Conservation (phyloP, 2,797 vertebrate species). For the Cryptoprocta ferox region DNA sequence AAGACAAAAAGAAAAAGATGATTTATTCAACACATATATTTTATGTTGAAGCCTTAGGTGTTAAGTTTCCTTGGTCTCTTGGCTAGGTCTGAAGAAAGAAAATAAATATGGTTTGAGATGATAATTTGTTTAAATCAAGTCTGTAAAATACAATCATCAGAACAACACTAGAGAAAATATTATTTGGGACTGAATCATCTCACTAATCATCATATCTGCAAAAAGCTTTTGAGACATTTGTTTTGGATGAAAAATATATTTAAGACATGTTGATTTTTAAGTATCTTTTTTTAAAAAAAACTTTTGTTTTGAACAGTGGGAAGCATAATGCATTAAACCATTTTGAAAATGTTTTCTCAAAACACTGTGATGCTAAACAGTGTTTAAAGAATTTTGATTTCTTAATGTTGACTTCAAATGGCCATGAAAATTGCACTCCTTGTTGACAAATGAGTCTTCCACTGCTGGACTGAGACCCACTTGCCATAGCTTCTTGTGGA, state of each 20-base stretch:
- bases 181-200: conserved; percentile 69
- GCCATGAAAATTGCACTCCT: conserved; percentile 55
- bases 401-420: conserved; percentile 63
- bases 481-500: not conserved
- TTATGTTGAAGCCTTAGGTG: conserved; percentile 57
- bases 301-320: conserved; percentile 64
- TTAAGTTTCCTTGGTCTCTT: conserved; percentile 64
- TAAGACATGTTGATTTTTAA: conserved; percentile 62
- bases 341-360: conserved; percentile 76
- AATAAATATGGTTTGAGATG: conserved; percentile 73
- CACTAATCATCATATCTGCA: conserved; percentile 64
- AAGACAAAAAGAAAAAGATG: conserved; percentile 62
- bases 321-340: conserved; percentile 63
- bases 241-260: conserved; percentile 73
- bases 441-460: conserved; percentile 16
- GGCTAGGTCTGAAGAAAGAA: conserved; percentile 62
- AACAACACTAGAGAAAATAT: conserved; percentile 64
- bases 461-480: not conserved
- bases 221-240: conserved; percentile 66
- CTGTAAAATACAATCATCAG: conserved; percentile 64
- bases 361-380: conserved; percentile 65
- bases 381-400: conserved; percentile 69
- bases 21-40: conserved; percentile 66
- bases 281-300: conserved; percentile 29
- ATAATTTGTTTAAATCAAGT: conserved; percentile 76